Percentiles rank a stretch among this genome's conserved stretches.
Conservation (phyloP, 2,113 vertebrate genomes). For the Ramphastos sulfuratus region DNA sequence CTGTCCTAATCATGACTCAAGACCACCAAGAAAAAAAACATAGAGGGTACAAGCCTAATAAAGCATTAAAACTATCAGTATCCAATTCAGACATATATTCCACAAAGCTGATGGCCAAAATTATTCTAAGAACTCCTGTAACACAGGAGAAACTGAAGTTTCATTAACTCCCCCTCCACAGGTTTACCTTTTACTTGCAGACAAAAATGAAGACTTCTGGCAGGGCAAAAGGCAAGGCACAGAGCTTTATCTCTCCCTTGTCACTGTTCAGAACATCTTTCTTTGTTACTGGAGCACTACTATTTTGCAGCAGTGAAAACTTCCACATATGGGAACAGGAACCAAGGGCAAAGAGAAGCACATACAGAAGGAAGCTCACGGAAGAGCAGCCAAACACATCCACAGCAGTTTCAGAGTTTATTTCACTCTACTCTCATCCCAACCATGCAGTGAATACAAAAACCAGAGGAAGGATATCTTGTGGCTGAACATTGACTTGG, state of each 20-base stretch:
- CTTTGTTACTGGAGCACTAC: background rate
- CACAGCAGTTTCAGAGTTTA: background rate
- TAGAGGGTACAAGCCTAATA: background rate
- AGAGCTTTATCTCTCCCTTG: background rate
- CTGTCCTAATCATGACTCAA: background rate
- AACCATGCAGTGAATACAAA: background rate
- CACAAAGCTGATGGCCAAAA: background rate
- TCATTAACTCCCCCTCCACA: background rate
- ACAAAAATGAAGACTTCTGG: background rate
- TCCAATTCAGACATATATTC: background rate
- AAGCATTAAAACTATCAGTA: background rate
- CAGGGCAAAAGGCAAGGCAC: background rate
- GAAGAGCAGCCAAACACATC: background rate
- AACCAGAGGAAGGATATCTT: conserved; percentile 43
- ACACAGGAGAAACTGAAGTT: background rate
- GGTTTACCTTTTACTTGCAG: background rate
- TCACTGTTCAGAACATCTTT: background rate
- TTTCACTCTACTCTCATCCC: background rate
- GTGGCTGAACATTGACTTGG: background rate
- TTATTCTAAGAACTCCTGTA: background rate
- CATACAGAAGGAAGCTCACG: background rate
- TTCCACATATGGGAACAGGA: background rate
- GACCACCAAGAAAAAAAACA: background rate
- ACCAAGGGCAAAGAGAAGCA: background rate
- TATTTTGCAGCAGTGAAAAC: background rate